phyloP scores from a whole-genome alignment of 2,888 invertebrate species.

The Hypomecis punctinalis region DNA sequence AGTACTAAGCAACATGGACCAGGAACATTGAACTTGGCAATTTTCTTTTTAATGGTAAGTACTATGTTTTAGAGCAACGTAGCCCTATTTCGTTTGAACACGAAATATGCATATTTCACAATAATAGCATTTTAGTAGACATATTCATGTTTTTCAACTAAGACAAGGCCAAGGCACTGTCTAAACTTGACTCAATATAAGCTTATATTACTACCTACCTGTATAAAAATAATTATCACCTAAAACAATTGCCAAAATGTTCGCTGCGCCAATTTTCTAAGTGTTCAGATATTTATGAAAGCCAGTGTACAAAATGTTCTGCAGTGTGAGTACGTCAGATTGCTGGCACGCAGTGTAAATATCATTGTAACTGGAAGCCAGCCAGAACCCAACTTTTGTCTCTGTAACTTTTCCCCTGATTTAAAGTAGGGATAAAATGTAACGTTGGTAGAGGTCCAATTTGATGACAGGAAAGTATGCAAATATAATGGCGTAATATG shows the following conservation, averaged over 20 bases:
- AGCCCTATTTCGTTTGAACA: too few species aligned
- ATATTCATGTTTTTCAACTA: too few species aligned
- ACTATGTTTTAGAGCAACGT: too few species aligned
- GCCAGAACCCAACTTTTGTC: conserved; percentile 52
- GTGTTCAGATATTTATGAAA: conserved; percentile 22
- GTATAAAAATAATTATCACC: not conserved
- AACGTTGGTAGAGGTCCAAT: conserved; percentile 48
- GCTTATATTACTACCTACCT: not conserved
- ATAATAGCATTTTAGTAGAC: too few species aligned
- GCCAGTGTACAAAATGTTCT: conserved; percentile 20
- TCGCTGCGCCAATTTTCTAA: conserved; percentile 5
- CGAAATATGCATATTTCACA: too few species aligned
- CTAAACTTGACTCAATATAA: not conserved
- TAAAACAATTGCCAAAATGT: conserved; percentile 4
- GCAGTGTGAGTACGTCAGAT: conserved; percentile 39
- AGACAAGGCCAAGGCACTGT: not conserved
- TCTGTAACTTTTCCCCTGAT: conserved; percentile 39
- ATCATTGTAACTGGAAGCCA: conserved; percentile 60
- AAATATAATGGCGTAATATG: conserved; percentile 18
- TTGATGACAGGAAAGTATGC: conserved; percentile 27
- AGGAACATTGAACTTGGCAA: too few species aligned
- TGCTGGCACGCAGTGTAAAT: conserved; percentile 54
- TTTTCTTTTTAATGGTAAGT: too few species aligned
- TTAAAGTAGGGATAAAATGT: conserved; percentile 42
- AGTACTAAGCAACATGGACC: too few species aligned